Evolutionary conservation across 2,113 vertebrate species (phyloP).

Genomic region (Osmerus mordax): DNA sequence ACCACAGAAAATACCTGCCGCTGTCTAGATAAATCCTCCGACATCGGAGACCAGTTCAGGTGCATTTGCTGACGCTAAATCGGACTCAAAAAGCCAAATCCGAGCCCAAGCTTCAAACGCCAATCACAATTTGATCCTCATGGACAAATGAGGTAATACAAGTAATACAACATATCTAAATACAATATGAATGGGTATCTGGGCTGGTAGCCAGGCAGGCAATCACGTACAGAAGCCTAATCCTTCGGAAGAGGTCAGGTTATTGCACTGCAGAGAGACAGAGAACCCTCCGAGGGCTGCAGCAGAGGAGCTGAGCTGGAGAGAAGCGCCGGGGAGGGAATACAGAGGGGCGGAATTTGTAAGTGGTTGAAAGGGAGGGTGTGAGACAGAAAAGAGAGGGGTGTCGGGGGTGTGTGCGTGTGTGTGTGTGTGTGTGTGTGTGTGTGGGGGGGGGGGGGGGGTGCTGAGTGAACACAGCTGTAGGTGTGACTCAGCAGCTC

Average conservation of each 20-base stretch:
- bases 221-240: neutral
- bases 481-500: neutral
- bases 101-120: slow-evolving; percentile 12
- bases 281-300: neutral
- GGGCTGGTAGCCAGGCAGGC: slow-evolving; percentile 16
- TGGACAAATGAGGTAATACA: neutral
- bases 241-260: neutral
- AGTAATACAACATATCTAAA: slow-evolving; percentile 32
- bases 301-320: neutral
- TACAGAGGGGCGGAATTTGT: neutral
- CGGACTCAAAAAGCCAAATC: slow-evolving; percentile 12
- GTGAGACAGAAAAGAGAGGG: neutral
- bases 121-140: slow-evolving; percentile 35
- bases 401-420: neutral
- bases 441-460: neutral
- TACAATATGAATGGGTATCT: slow-evolving; percentile 32
- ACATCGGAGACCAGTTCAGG: neutral
- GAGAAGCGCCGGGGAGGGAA: neutral
- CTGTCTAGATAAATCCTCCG: neutral
- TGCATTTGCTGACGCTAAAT: slow-evolving; percentile 32
- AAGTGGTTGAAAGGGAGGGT: neutral
- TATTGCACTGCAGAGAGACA: neutral
- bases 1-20: neutral
- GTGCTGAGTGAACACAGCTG: neutral
- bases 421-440: neutral